phyloP scores from a whole-genome alignment of 2,888 invertebrate genomes.

The Deilephila elpenor region DNA sequence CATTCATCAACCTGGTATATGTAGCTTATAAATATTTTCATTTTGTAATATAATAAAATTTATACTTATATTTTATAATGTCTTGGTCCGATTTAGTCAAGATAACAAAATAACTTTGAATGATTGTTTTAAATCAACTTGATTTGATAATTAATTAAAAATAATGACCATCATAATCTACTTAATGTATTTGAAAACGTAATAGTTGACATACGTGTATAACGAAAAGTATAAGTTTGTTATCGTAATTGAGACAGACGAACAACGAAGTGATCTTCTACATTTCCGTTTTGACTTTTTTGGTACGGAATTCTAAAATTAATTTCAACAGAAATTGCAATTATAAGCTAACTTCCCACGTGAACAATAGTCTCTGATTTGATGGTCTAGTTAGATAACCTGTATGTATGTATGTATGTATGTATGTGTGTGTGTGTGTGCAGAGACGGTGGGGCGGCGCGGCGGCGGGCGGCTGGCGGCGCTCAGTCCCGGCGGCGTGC shows the following conservation, averaged over 20 bases:
- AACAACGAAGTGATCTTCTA: background rate
- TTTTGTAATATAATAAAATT: too few species aligned
- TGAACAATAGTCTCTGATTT: background rate
- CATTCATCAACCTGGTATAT: too few species aligned
- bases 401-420: slow-evolving; percentile 29
- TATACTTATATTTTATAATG: too few species aligned
- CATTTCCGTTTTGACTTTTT: background rate
- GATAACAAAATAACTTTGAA: too few species aligned
- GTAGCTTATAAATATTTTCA: too few species aligned
- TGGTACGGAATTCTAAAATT: too few species aligned
- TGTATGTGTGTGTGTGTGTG: slow-evolving; percentile 28
- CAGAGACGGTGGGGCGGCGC: slow-evolving; percentile 75
- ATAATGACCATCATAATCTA: background rate
- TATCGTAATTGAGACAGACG: too few species aligned
- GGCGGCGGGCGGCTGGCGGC: slow-evolving; percentile 68
- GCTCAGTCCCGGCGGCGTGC: slow-evolving; percentile 78
- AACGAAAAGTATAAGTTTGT: too few species aligned
- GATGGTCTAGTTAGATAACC: slow-evolving; percentile 7
- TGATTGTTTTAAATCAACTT: background rate
- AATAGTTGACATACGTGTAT: too few species aligned
- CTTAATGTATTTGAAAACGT: too few species aligned
- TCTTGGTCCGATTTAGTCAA: background rate
- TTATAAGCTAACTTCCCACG: background rate
- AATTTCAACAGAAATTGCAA: background rate
- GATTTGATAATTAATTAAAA: background rate